Evolutionary conservation across 2,888 invertebrate genomes (phyloP), one percentile per base, ranked within the genome.

Genomic region (Nemapogon koenigi): DNA sequence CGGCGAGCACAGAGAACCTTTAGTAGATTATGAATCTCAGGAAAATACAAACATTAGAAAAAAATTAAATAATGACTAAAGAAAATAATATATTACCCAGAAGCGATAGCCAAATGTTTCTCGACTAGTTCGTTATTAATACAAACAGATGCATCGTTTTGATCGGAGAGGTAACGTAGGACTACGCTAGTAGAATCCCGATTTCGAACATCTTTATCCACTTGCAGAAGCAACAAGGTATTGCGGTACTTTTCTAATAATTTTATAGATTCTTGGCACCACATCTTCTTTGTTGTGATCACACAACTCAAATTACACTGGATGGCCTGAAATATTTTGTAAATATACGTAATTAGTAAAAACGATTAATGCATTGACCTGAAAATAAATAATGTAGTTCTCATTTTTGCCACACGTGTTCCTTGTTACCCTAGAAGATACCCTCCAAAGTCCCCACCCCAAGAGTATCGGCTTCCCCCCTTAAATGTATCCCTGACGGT

Each of bases 241-340:
- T 52, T 56, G 17, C 49, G 46, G 44, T 53, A 68, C 13, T 48
- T 52, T 25, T 59, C 54, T 8, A 78, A 53, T 3, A 73, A 45
- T 1, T 53, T 47, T 13, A 72, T 69, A 0, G 76, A 66, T 1
- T 47, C 57, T 1, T 56, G 41, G 33, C 54, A 62, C 78, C 78
- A 78, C 37, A 60, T 62, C 44, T 65, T 69, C 45, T 66, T 65
- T 1, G 58, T 46, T 0, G 76, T 69, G 3, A 70, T 69, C 16
- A 78, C 59, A 2, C 73, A 72, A 1, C 68, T 63, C 11, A 78
- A 49, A 45, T 73, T 65, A 42, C 76, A 76, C 40, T 73, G 71
- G 1, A 60, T 60, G 1, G 73, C 61, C 76, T 76, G 47, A 7
- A 37, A 26, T 2, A 22, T n/a, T n/a, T n/a, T n/a, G n/a, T n/a